Base-by-base conservation (phyloP, 2,113 vertebrate genomes). In the Dicrurus megarhynchus region DNA sequence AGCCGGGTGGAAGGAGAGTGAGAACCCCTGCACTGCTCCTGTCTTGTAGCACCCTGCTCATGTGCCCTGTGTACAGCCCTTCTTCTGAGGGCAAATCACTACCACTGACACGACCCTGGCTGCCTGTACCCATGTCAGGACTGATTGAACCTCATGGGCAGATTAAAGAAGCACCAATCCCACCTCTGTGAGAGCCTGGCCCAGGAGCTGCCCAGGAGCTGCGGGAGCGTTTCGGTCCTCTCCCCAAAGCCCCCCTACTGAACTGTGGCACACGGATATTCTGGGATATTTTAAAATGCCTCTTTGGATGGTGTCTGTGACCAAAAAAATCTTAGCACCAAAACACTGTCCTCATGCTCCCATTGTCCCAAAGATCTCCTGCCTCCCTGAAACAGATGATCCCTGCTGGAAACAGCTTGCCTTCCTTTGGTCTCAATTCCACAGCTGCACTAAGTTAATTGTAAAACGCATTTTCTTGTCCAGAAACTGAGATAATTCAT, bases 51-150 rank as follows among this genome's bases (percentile, higher is more conserved):
- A 2, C 42, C 1, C 27, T 16, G 33, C 59, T 8, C 9, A 1
- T 0, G 26, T 4, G 22, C 22, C n/a, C 10, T 0, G 23, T 0
- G 13, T 6, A 3, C 0, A 0, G 28, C 10, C 24, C 53, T 7
- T 18, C 76, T 74, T 32, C 57, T 3, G 47, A 24, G 2, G 26
- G 55, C 32, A 60, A 35, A 53, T 7, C 42, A 9, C 5, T 1
- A 18, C 65, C 26, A 11, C 44, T 3, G 10, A 8, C 39, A 6
- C 0, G 10, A 7, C 11, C 6, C 46, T 61, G 64, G 64, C 60
- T 49, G 42, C 60, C 67, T 7, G 32, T 1, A 8, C 6, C 17
- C 17, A 2, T 6, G 32, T 3, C 7, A 35, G 60, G 13, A 32
- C 37, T 17, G 13, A 33, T 5, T 19, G 3, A 11, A 9, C 39